These are phyloP conservation scores for Oreochromis grahami DNA, from an alignment of 2,797 vertebrate species.

Conservation along the genomic window DNA sequence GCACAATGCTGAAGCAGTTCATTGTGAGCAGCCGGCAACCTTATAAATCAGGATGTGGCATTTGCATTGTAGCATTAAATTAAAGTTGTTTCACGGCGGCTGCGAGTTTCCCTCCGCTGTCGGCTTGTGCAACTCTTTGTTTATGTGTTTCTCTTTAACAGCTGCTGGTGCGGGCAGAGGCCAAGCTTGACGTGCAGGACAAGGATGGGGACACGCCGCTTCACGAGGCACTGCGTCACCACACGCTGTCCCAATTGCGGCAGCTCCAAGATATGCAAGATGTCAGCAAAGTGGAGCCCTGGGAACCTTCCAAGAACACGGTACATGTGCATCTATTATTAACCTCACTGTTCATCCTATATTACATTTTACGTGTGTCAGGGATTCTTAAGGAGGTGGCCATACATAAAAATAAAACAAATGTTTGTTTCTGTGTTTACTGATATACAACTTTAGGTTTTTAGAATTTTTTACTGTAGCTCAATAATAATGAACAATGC, in stretches of 20 bases:
- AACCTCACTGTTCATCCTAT: background rate
- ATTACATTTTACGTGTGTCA: background rate
- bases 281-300: constrained; percentile 98
- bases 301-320: constrained; percentile 99
- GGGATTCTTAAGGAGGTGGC: background rate
- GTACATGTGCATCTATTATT: constrained; percentile 69
- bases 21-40: background rate
- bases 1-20: constrained; percentile 6
- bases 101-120: background rate
- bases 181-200: constrained; percentile 98
- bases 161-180: constrained; percentile 96
- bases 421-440: background rate
- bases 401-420: background rate
- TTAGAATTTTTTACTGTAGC: background rate
- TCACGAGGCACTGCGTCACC: constrained; percentile 96
- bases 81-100: constrained; percentile 7
- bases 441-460: background rate
- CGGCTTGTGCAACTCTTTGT: background rate
- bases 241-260: constrained; percentile 95
- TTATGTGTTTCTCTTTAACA: constrained; percentile 53
- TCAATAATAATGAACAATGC: background rate
- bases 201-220: constrained; percentile 98
- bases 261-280: constrained; percentile 99
- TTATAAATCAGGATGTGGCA: constrained; percentile 28
- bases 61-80: constrained; percentile 40